Base-by-base conservation (phyloP, 2,888 invertebrate genomes). In the Argyresthia goedartella region DNA sequence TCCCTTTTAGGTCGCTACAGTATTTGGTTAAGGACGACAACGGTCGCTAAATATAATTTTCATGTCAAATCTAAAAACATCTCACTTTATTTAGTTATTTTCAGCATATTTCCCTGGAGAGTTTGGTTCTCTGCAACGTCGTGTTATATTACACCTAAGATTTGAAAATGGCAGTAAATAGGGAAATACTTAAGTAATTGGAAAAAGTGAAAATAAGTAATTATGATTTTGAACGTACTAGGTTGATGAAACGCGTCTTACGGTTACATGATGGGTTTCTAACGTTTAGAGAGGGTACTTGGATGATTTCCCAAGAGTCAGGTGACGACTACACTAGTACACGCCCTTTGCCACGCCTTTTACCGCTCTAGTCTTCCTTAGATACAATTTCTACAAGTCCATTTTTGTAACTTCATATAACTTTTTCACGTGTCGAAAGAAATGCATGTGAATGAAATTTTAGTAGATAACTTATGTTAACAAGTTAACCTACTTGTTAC, bases 241-340 rank as follows among this genome's bases (percentile, higher is more conserved):
- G 36, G 64, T 76, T 76, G 77, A 81, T 80, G 79, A 79, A 81
- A 81, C 76, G 73, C 61, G 75, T 82, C 84, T 84, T 84, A 79
- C 79, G 79, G 80, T 62, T 79, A 60, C 63, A 59, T 60, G 64
- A 60, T 69, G 69, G 71, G 71, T 71, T 69, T 64, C 46, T 34
- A 45, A 41, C 42, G 33, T 49, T 25, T 60, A 59, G 58, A 61
- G 57, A 57, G 64, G 66, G 67, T 77, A 81, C 76, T 84, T 74
- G 57, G 65, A 62, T 80, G 74, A 85, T 84, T 85, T 85, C 84
- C 84, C 84, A 66, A 34, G 35, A 15, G 25, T 33, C 11, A 10
- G 13, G 25, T 25, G 64, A 79, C 70, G 81, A 57, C 65, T 67
- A 63, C 62, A 59, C 73, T 4, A 25, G 25, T 25, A 25, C 25